Evolutionary conservation across 2,888 invertebrate genomes (phyloP), one percentile per base, ranked within the genome.

Genomic region (Lasioglossum leucozonium): DNA sequence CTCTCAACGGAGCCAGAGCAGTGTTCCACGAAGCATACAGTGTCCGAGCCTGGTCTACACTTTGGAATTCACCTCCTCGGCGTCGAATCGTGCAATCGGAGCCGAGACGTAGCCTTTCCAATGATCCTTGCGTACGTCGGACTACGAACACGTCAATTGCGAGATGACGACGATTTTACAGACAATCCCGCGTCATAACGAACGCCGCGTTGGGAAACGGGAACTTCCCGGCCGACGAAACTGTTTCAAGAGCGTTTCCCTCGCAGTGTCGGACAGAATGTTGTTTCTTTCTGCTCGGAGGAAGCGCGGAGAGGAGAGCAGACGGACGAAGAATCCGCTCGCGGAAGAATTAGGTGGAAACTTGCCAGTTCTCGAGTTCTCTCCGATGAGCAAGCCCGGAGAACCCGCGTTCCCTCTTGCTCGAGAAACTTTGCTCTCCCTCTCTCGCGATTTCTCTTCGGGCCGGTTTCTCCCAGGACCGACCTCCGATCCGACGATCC

Each of bases 271-370:
- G 30, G 67, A 30, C 16, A 37, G 30, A 69, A 34, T 55, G 72
- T 77, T 58, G 30, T 55, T 58, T 71, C 30, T 62, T 62, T 62
- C 30, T 73, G 18, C n/a, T 71, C 67, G 16, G 47, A 22, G 37
- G 5, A 22, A 34, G 18, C 10, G 22, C 42, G n/a, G 40, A 44
- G 40, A 10, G 37, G 62, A 58, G 4, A 3, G 75, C 13, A 8
- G 5, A 10, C 22, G 42, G 72, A 51, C 62, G 86, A 67, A 47
- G 77, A 44, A 77, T 78, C 76, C 81, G 42, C 34, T 8, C 6
- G 78, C 30, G 37, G 44, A 73, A 79, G 82, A 88, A 79, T 87
- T 85, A 47, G 86, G 71, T 47, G 85, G 79, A 86, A 86, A 86
- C 34, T 86, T 85, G 51, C 51, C 69, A 26, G 65, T n/a, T 42